Evolutionary conservation across 2,113 vertebrate species (phyloP).

Genomic region (Peucedramus taeniatus): DNA sequence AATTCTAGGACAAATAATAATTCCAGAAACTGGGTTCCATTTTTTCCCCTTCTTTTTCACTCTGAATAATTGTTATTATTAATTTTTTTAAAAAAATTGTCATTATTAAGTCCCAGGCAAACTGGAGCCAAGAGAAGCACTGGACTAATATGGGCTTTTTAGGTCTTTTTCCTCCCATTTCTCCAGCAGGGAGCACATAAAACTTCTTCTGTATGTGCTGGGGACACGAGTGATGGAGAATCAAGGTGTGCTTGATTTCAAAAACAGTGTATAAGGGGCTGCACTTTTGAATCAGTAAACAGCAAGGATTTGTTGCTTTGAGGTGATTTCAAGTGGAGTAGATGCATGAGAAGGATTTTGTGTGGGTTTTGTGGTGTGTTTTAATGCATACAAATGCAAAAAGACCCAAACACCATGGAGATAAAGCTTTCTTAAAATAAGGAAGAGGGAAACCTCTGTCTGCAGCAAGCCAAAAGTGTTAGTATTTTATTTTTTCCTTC

Average conservation of each 20-base stretch:
- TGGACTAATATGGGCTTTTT: not conserved
- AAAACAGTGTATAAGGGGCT: not conserved
- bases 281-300: not conserved
- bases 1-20: not conserved
- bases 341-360: not conserved
- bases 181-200: not conserved
- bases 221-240: accelerated
- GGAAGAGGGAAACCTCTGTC: not conserved
- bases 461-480: not conserved
- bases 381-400: not conserved
- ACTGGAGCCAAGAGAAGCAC: not conserved
- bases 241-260: not conserved
- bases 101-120: not conserved
- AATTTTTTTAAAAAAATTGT: not conserved
- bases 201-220: not conserved
- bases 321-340: not conserved
- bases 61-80: not conserved
- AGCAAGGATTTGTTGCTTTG: not conserved
- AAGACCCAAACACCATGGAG: accelerated
- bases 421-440: not conserved
- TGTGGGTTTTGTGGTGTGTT: not conserved
- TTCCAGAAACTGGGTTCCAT: accelerated
- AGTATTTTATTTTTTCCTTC: not conserved
- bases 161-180: not conserved
- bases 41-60: accelerated